Conservation (phyloP, 64 coral and sea anemone genomes). For the Anthopleura sola region DNA sequence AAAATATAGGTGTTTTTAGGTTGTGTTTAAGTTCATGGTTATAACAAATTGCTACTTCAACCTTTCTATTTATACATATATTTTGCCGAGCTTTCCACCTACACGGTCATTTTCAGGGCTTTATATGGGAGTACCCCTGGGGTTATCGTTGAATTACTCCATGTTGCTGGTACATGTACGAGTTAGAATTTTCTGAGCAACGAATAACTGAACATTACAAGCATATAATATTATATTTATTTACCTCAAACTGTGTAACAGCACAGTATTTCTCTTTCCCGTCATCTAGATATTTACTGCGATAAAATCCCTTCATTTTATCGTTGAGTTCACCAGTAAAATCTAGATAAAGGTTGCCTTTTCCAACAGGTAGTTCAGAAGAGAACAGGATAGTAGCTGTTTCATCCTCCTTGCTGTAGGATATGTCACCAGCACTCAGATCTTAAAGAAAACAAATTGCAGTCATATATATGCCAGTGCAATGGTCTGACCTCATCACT, state of each 20-base stretch:
- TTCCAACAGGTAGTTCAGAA: constrained; percentile 74
- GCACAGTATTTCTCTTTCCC: constrained; percentile 95
- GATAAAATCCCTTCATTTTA: constrained; percentile 99
- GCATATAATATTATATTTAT: background rate
- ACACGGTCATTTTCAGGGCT: too few species aligned
- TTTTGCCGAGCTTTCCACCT: too few species aligned
- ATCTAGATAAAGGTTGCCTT: constrained; percentile 64
- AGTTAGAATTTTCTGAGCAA: background rate
- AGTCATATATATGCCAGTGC: too few species aligned
- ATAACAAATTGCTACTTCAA: too few species aligned
- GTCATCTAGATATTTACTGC: constrained; percentile 85
- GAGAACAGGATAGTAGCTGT: constrained; percentile 73
- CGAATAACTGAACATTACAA: background rate
- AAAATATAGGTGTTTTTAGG: too few species aligned
- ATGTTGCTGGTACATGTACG: too few species aligned
- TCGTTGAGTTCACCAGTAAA: constrained; percentile 94
- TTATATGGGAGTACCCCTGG: too few species aligned
- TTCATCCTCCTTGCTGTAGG: constrained; percentile 84
- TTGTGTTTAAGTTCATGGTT: too few species aligned
- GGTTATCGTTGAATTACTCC: too few species aligned
- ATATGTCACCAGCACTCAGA: constrained; percentile 63
- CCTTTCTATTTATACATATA: too few species aligned
- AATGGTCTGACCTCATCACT: too few species aligned
- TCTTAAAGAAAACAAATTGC: constrained; percentile 29
- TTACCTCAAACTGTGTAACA: constrained; percentile 97